Evolutionary conservation across 2,113 vertebrate genomes (phyloP), one percentile per base, ranked within the genome.

Genomic region (Haemorhous mexicanus): DNA sequence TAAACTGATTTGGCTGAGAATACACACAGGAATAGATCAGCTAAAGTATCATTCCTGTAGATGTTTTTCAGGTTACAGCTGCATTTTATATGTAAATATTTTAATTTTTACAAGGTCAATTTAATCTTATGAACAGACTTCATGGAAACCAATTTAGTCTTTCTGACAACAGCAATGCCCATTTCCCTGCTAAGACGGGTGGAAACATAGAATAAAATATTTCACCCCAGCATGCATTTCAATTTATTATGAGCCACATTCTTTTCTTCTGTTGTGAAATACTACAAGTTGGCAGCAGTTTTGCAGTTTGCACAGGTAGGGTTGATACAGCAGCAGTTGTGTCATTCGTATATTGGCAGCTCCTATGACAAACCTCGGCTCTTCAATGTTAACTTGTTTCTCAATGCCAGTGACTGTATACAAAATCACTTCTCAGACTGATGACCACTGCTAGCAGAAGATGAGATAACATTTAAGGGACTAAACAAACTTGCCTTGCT

Each of bases 1-100:
- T 91, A 67, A 93, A 91, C 70, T 91, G 75, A 95, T 90, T 81
- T 78, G 83, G 47, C 49, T 92, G 16, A 47, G 35, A 87, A 95
- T 69, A 67, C 13, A 69, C 46, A 69, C 13, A 76, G 67, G 59
- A 91, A 92, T 8, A 86, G 59, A 91, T 39, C 63, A 80, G 89
- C 72, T 77, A 62, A 80, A 27, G 39, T 52, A 79, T 32, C 35
- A 33, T 19, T 89, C 41, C 55, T 56, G 33, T 12, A 67, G 44
- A 85, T 9, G n/a, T 14, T 81, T 86, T 83, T 82, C 62, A 88
- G 70, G 35, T 85, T 67, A 80, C 47, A 90, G 41, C 21, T 85
- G 58, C 50, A 80, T 91, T 95, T 91, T 89, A 59, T 69, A 91
- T n/a, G 22, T 21, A 76, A 89, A 94, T 37, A 32, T 61, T 87